Percentiles rank a stretch among this genome's conserved stretches.
phyloP scores from a whole-genome alignment of 2,797 vertebrate species.

The Tragelaphus eurycerus region DNA sequence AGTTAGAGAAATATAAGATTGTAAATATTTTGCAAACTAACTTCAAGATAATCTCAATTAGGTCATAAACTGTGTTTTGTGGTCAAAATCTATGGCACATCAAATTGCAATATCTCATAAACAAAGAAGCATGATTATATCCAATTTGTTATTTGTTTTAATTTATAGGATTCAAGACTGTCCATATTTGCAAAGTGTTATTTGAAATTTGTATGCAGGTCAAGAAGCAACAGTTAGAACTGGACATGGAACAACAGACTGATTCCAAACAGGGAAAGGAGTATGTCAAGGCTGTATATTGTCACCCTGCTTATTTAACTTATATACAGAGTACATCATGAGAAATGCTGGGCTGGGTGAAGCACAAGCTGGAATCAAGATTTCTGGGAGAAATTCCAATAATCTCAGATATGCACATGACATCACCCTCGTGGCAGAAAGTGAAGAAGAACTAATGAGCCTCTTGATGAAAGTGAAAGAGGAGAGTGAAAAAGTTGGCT shows the following conservation, averaged over 20 bases:
- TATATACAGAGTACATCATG: background rate
- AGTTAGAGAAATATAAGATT: background rate
- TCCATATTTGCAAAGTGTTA: background rate
- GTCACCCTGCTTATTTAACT: background rate
- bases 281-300: background rate
- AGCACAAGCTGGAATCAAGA: background rate
- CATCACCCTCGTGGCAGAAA: background rate
- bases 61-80: background rate
- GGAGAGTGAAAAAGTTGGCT: background rate
- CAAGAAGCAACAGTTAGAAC: background rate
- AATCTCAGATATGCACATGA: background rate
- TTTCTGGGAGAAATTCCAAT: background rate
- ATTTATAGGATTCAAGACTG: background rate
- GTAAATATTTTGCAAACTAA: background rate
- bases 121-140: background rate
- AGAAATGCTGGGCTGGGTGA: background rate
- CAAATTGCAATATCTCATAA: background rate
- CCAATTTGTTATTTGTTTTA: background rate
- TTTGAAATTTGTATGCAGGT: background rate
- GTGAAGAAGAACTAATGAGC: background rate
- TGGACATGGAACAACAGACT: background rate
- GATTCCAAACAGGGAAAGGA: background rate
- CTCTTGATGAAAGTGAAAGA: background rate
- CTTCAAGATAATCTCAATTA: background rate
- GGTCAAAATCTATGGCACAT: background rate